A percentile compares a stretch with the other conserved stretches of the same genome.
These are phyloP conservation scores for Blera fallax DNA, from an alignment of 2,888 invertebrate genomes.

Conservation along the genomic window DNA sequence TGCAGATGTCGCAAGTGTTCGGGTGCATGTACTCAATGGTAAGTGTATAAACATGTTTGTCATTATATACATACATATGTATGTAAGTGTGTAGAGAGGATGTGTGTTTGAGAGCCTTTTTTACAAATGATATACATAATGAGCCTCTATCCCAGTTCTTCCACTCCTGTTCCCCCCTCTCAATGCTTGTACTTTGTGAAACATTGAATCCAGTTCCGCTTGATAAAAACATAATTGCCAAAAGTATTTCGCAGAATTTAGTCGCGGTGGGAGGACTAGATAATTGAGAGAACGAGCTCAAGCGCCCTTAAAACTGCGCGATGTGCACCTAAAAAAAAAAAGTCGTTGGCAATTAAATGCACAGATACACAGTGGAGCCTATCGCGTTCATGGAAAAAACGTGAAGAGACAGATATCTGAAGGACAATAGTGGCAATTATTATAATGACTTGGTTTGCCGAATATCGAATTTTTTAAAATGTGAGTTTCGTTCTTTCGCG, in stretches of 20 bases:
- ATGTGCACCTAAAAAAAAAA: background rate
- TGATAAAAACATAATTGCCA: conserved; percentile 68
- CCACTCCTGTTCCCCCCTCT: background rate
- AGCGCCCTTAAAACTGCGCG: conserved; percentile 13
- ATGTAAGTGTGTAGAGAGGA: conserved; percentile 11
- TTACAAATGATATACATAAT: conserved; percentile 67
- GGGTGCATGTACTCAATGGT: conserved; percentile 92
- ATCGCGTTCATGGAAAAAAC: background rate
- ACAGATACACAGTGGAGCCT: conserved; percentile 32
- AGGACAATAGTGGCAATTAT: background rate
- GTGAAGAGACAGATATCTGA: background rate
- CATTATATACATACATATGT: too few relatives aligned
- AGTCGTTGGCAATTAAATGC: conserved; percentile 41
- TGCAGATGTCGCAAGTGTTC: conserved; percentile 89
- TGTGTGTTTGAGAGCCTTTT: conserved; percentile 24
- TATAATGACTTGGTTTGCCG: background rate
- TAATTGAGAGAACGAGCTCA: conserved; percentile 24
- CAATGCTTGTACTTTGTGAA: conserved; percentile 52
- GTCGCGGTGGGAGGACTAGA: conserved; percentile 40
- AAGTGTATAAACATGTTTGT: conserved; percentile 79
- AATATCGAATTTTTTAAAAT: too few relatives aligned
- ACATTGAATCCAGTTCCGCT: conserved; percentile 65
- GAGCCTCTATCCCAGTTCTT: conserved; percentile 34
- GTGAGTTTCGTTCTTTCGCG: too few relatives aligned
- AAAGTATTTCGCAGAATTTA: conserved; percentile 46